Evolutionary conservation across 2,888 invertebrate species (phyloP), one percentile per base, ranked within the genome.

Genomic region (Synanthedon tipuliformis): DNA sequence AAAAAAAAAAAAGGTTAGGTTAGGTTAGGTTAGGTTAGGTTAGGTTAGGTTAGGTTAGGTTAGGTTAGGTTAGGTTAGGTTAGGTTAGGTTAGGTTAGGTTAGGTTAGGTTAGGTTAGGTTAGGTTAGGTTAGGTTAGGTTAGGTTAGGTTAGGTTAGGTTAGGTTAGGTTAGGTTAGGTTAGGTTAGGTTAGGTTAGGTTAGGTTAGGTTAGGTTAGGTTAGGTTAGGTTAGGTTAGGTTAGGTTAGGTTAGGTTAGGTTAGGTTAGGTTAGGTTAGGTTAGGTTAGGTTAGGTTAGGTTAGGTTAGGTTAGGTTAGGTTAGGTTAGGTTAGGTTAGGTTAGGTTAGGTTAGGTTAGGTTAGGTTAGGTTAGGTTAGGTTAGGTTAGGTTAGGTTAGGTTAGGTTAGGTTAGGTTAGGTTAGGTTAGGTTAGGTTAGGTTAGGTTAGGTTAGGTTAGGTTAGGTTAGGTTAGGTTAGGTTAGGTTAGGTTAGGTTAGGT

Each of bases 1-100:
- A n/a, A n/a, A n/a, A n/a, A n/a, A n/a, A n/a, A n/a, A n/a, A n/a
- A n/a, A n/a, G n/a, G 58, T 59, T 58, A 59, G 57, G 58, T 59
- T 58, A 59, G 57, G 57, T 59, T 58, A 59, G 57, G 58, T 59
- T 61, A 58, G 58, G 61, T 57, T 61, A 56, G 55, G 60, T 59
- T 59, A 59, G 59, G 60, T 57, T 60, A 56, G 56, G 58, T 57
- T 58, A 57, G 56, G 57, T 51, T 55, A 55, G 55, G 55, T 57
- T 54, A 56, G 55, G 56, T 57, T 55, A 55, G 56, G 55, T 50
- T 49, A 50, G 41, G 50, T 40, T 53, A 50, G 50, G 53, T 50
- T 53, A 50, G 41, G 50, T 55, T 54, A 54, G 53, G 54, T 54
- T 52, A 54, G 51, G 54, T 54, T 54, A 54, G 53, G 53, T 54